These are phyloP conservation scores for Nemurella pictetii DNA, from an alignment of 2,888 invertebrate genomes.

Conservation along the genomic window DNA sequence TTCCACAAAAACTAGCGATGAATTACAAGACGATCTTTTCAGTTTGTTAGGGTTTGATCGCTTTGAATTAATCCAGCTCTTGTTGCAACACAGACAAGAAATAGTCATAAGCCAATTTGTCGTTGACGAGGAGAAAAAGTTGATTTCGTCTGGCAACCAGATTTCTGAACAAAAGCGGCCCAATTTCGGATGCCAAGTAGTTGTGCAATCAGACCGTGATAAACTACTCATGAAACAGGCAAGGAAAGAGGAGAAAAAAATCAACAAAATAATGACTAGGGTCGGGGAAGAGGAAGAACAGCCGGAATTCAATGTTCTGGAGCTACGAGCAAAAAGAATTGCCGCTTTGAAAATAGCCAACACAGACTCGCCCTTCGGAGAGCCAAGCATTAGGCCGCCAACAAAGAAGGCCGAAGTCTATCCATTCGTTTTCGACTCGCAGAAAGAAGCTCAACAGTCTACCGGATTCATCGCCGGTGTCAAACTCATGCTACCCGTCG, in stretches of 20 bases:
- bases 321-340: constrained; percentile 59
- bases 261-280: constrained; percentile 55
- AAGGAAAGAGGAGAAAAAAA: constrained; percentile 82
- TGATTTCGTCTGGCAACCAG: constrained; percentile 46
- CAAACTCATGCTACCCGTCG: constrained; percentile 79
- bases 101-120: constrained; percentile 35
- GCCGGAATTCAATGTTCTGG: constrained; percentile 56
- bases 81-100: constrained; percentile 53
- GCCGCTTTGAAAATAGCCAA: constrained; percentile 49
- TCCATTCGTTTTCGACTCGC: constrained; percentile 87
- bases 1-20: constrained; percentile 64
- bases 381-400: constrained; percentile 47
- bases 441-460: constrained; percentile 67
- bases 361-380: constrained; percentile 50
- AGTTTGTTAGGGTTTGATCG: constrained; percentile 87
- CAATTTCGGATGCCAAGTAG: constrained; percentile 77
- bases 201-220: constrained; percentile 82
- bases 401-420: constrained; percentile 60
- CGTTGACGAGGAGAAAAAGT: constrained; percentile 43
- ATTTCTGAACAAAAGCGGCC: constrained; percentile 53
- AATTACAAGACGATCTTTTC: constrained; percentile 80
- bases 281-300: constrained; percentile 56
- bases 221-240: constrained; percentile 73
- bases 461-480: constrained; percentile 78
- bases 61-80: constrained; percentile 71